Conservation (phyloP, 2,888 invertebrate species). For the Catocala nupta region DNA sequence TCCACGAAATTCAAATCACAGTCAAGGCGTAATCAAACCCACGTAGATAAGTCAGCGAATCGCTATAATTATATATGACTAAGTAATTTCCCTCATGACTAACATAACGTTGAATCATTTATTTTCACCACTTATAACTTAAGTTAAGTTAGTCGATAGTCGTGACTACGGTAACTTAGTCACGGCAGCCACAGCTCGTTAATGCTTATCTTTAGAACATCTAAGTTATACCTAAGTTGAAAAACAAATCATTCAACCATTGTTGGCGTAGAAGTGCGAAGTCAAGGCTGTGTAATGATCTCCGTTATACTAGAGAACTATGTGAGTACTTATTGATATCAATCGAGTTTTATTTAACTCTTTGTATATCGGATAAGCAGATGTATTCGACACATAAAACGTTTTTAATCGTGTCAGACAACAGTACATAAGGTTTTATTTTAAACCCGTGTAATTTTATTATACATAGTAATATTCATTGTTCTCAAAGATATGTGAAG, state of each 20-base stretch:
- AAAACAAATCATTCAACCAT: conserved; percentile 40
- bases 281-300: conserved; percentile 41
- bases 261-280: neutral
- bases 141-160: conserved; percentile 46
- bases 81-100: conserved; percentile 38
- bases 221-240: conserved; percentile 51
- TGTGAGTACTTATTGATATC: conserved; percentile 23
- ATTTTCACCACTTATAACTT: conserved; percentile 48
- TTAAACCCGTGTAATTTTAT: no score
- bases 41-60: conserved; percentile 20
- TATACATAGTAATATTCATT: no score
- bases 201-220: conserved; percentile 65
- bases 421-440: no score
- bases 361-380: neutral
- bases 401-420: no score
- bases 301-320: conserved; percentile 28
- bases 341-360: no score
- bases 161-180: conserved; percentile 80
- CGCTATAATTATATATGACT: conserved; percentile 37
- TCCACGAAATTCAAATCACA: conserved; percentile 33
- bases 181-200: conserved; percentile 72
- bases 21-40: conserved; percentile 22
- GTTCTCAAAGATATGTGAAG: no score
- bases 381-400: no score
- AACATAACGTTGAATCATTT: conserved; percentile 36